Evolutionary conservation across 2,888 invertebrate species (phyloP).

Genomic region (Perizoma flavofasciatum): DNA sequence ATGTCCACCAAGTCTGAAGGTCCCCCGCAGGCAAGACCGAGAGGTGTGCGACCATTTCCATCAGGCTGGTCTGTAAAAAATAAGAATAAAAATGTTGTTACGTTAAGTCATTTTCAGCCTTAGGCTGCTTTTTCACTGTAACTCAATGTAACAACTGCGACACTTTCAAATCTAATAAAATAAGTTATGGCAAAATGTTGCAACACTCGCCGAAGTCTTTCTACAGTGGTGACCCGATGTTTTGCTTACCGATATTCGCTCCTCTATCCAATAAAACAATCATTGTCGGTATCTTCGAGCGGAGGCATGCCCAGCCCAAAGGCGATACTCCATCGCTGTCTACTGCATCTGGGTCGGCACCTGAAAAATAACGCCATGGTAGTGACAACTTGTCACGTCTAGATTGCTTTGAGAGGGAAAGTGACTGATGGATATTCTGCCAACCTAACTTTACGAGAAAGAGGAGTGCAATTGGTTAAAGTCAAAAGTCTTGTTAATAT

Average conservation of each 20-base stretch:
- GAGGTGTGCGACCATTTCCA: conserved; percentile 93
- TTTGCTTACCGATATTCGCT: conserved; percentile 85
- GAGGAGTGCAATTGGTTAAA: too few species aligned
- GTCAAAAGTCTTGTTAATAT: too few species aligned
- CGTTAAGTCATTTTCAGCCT: too few species aligned
- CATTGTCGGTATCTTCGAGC: conserved; percentile 87
- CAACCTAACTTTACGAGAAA: too few species aligned
- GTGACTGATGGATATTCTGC: too few species aligned
- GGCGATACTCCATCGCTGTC: conserved; percentile 96
- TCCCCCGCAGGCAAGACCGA: conserved; percentile 92
- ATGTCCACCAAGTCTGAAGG: conserved; percentile 90
- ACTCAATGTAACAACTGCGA: too few species aligned
- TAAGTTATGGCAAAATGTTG: too few species aligned
- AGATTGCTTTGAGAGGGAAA: too few species aligned
- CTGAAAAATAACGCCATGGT: conserved; percentile 55
- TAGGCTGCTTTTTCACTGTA: too few species aligned
- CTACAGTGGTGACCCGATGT: neutral
- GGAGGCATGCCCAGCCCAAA: conserved; percentile 95
- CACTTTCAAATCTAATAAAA: too few species aligned
- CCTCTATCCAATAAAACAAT: conserved; percentile 89
- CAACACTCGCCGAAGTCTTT: too few species aligned
- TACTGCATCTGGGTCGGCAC: conserved; percentile 89
- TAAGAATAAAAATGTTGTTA: neutral
- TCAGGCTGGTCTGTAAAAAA: conserved; percentile 86
- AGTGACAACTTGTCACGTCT: too few species aligned